Percentiles rank a stretch among this genome's conserved stretches.
Evolutionary conservation across 2,888 invertebrate genomes (phyloP).

Genomic region (Panorpa germanica): DNA sequence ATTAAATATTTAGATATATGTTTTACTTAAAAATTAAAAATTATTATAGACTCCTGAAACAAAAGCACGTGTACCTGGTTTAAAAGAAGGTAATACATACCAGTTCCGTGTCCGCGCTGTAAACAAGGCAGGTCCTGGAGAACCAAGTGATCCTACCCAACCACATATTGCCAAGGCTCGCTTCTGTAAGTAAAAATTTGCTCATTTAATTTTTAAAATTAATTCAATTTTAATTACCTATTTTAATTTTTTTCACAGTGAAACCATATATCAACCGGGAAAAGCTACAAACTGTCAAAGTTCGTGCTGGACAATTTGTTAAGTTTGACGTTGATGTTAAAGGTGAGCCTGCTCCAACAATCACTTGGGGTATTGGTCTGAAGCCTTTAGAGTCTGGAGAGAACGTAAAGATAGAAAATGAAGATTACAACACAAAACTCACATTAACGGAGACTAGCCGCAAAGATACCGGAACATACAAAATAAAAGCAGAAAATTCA

Average conservation of each 20-base stretch:
- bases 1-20: too few species aligned
- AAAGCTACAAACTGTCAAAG: slow-evolving; percentile 70
- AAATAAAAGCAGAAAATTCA: slow-evolving; percentile 78
- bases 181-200: slow-evolving; percentile 40
- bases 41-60: slow-evolving; percentile 44
- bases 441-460: slow-evolving; percentile 62
- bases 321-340: slow-evolving; percentile 87
- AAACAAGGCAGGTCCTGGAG: slow-evolving; percentile 87
- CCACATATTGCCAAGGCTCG: slow-evolving; percentile 76
- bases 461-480: slow-evolving; percentile 78
- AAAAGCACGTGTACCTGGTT: slow-evolving; percentile 65
- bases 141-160: slow-evolving; percentile 76
- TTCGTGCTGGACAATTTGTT: slow-evolving; percentile 78
- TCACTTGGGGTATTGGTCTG: slow-evolving; percentile 44
- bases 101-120: slow-evolving; percentile 91
- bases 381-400: slow-evolving; percentile 46
- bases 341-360: slow-evolving; percentile 91
- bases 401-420: slow-evolving; percentile 63
- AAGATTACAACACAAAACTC: slow-evolving; percentile 81
- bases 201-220: slow-evolving; percentile 3
- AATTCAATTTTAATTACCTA: slow-evolving; percentile 2
- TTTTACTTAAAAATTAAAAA: slow-evolving; percentile 1
- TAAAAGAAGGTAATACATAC: slow-evolving; percentile 81
- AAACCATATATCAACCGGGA: slow-evolving; percentile 92
- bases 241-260: slow-evolving; percentile 32